Conservation (phyloP, 1,140 invertebrate species). For the Ericerus pela region DNA sequence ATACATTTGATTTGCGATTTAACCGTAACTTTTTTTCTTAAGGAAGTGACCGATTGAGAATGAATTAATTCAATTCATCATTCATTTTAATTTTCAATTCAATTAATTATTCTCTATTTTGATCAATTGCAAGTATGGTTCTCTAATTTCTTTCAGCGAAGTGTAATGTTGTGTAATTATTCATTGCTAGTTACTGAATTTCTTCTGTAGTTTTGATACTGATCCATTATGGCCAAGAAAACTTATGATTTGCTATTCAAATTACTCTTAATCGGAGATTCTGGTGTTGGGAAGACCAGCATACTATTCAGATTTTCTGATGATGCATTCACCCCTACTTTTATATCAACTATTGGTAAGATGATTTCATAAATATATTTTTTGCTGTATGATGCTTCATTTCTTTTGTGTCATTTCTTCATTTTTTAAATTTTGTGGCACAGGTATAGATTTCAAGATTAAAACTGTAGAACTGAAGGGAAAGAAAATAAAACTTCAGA, state of each 20-base stretch:
- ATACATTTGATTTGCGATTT: too few species aligned
- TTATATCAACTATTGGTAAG: conserved; percentile 95
- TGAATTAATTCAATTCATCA: too few species aligned
- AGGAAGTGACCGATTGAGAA: too few species aligned
- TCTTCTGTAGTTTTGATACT: too few species aligned
- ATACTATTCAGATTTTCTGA: conserved; percentile 96
- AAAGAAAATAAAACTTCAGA: conserved; percentile 97
- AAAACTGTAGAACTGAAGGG: conserved; percentile 93
- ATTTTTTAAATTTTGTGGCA: conserved; percentile 29
- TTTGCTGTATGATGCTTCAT: neutral
- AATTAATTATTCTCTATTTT: too few species aligned
- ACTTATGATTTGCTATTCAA: conserved; percentile 98
- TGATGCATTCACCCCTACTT: conserved; percentile 95
- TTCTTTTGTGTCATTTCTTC: neutral
- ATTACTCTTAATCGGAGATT: conserved; percentile 92
- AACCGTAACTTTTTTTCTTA: too few species aligned
- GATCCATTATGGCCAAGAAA: conserved; percentile 85
- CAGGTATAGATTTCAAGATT: conserved; percentile 98
- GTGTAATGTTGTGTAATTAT: too few species aligned
- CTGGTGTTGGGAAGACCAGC: conserved; percentile 96
- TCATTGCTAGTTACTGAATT: too few species aligned
- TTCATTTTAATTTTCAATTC: too few species aligned
- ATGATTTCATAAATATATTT: conserved; percentile 15
- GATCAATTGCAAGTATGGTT: too few species aligned
- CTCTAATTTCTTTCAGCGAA: too few species aligned